Evolutionary conservation across 2,797 vertebrate species (phyloP).

Genomic region (Sylvilagus floridanus): DNA sequence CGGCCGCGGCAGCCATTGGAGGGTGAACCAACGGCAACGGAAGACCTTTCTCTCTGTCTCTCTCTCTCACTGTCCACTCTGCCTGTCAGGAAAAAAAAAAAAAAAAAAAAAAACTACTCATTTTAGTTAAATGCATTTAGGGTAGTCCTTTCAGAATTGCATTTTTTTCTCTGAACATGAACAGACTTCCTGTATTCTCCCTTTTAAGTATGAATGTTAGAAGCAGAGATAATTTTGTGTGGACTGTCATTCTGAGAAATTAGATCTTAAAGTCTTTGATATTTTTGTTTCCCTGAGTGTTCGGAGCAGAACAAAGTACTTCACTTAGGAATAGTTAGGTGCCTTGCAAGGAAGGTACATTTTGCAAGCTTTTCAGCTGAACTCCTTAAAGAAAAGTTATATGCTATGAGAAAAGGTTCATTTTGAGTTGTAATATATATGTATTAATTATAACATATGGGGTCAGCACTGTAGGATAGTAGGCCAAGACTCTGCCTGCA

Average conservation of each 20-base stretch:
- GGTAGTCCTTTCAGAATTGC: neutral
- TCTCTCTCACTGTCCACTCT: too few species aligned
- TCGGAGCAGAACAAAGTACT: slow-evolving; percentile 1
- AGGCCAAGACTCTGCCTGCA: too few species aligned
- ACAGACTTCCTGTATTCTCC: neutral
- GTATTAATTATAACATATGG: neutral
- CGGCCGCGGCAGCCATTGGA: too few species aligned
- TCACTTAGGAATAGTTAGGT: neutral
- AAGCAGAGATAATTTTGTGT: neutral
- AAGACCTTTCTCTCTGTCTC: too few species aligned
- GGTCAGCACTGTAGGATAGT: too few species aligned
- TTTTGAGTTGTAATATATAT: slow-evolving; percentile 38
- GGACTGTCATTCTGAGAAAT: neutral
- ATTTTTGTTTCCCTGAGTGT: neutral
- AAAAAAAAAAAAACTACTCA: neutral
- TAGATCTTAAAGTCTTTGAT: slow-evolving; percentile 13
- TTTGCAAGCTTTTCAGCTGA: slow-evolving; percentile 30
- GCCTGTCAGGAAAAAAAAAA: too few species aligned
- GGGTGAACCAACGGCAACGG: too few species aligned
- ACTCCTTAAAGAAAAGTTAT: neutral
- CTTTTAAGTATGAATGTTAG: neutral
- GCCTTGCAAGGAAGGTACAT: neutral
- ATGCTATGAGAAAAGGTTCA: slow-evolving; percentile 19
- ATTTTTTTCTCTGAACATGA: neutral
- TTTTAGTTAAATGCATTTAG: neutral